Conservation (phyloP, 1,140 invertebrate species). For the Dendroctonus valens region DNA sequence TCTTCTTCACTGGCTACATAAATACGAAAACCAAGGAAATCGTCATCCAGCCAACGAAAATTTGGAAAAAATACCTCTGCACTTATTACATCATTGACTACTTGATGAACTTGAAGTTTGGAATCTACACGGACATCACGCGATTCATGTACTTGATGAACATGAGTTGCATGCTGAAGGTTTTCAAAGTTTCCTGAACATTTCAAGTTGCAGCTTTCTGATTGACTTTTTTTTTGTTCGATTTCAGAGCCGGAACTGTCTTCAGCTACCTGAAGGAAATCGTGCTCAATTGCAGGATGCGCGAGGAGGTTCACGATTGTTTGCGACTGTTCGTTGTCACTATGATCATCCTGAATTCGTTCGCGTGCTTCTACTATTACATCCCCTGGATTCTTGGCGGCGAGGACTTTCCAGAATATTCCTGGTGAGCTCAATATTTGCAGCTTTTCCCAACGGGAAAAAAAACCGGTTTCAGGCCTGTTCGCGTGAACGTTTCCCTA, state of each 20-base stretch:
- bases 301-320: conserved; percentile 12
- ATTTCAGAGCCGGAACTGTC: conserved; percentile 12
- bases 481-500: background rate
- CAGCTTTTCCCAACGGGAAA: background rate
- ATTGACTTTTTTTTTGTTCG: background rate
- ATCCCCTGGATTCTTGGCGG: conserved; percentile 11
- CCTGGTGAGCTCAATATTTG: conserved; percentile 15
- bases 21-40: conserved; percentile 28
- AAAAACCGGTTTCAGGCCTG: background rate
- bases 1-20: conserved; percentile 28
- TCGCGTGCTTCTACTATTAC: conserved; percentile 19
- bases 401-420: conserved; percentile 4
- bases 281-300: conserved; percentile 11
- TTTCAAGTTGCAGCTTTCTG: background rate
- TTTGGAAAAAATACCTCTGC: conserved; percentile 19
- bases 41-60: conserved; percentile 18
- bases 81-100: conserved; percentile 28
- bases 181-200: background rate
- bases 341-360: conserved; percentile 13
- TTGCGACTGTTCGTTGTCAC: conserved; percentile 6
- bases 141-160: conserved; percentile 17
- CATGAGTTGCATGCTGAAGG: conserved; percentile 13
- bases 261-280: conserved; percentile 16
- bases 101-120: conserved; percentile 15
- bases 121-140: conserved; percentile 1